Evolutionary conservation across 2,113 vertebrate species (phyloP).

Genomic region (Aphyosemion australe): DNA sequence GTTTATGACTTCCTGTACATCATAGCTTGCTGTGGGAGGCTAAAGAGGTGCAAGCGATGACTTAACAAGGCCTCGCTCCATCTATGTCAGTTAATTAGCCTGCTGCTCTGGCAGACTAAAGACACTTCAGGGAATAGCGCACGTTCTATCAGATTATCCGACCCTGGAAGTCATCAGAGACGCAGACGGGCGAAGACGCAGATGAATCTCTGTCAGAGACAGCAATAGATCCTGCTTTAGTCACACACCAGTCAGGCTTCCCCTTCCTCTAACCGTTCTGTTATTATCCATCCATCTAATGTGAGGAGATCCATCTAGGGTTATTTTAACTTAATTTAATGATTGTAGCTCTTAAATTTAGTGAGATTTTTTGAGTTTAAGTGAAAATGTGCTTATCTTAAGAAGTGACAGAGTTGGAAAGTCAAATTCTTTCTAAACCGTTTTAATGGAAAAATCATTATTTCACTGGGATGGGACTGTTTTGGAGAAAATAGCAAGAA

Average conservation of each 20-base stretch:
- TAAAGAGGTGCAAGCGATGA: conserved; percentile 16
- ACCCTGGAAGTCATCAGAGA: conserved; percentile 1
- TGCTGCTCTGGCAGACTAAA: conserved; percentile 43
- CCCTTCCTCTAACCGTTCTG: background rate
- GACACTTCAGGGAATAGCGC: conserved; percentile 36
- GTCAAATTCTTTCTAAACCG: too few species aligned
- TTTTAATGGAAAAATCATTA: too few species aligned
- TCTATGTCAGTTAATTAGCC: conserved; percentile 61
- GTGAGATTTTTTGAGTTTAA: background rate
- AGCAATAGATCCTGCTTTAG: background rate
- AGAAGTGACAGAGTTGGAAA: too few species aligned
- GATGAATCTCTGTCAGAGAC: conserved; percentile 17
- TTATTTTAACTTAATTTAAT: too few species aligned
- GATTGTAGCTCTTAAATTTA: too few species aligned
- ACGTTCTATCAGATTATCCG: conserved; percentile 39
- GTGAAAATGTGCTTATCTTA: too few species aligned
- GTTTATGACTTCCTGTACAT: conserved; percentile 22
- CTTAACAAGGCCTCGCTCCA: conserved; percentile 59
- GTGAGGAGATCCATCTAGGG: too few species aligned
- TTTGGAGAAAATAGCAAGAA: too few species aligned
- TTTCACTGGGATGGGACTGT: too few species aligned
- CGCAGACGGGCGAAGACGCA: too few species aligned
- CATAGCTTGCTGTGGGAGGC: conserved; percentile 21
- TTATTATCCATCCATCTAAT: background rate
- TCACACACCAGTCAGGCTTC: background rate